phyloP scores from a whole-genome alignment of 2,797 vertebrate species.

The Chaetophractus vellerosus region DNA sequence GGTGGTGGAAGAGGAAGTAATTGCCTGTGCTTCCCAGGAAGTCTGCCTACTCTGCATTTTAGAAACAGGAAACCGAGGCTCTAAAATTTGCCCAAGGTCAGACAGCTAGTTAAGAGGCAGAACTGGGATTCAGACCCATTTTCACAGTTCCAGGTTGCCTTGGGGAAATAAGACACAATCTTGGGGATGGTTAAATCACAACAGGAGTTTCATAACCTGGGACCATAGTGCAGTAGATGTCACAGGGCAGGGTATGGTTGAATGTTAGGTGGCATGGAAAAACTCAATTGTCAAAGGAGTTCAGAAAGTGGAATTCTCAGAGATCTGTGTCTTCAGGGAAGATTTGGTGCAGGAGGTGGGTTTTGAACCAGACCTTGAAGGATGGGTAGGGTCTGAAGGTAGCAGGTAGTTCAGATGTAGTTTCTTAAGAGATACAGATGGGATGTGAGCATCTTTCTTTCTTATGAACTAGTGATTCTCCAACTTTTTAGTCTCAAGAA shows the following conservation, averaged over 20 bases:
- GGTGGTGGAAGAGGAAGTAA: not conserved
- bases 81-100: conserved; percentile 60
- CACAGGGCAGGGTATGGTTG: not conserved
- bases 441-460: not conserved
- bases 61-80: conserved; percentile 54
- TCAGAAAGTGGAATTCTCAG: not conserved
- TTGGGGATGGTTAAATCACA: conserved; percentile 30
- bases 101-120: not conserved
- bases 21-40: not conserved
- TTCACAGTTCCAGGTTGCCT: conserved; percentile 37
- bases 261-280: not conserved
- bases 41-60: not conserved
- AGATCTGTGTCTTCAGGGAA: not conserved
- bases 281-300: not conserved
- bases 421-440: conserved; percentile 16
- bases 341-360: not conserved
- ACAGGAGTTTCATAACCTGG: conserved; percentile 56
- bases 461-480: conserved; percentile 10
- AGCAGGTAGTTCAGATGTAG: not conserved
- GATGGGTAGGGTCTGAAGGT: not conserved
- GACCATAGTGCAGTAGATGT: not conserved
- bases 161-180: conserved; percentile 57
- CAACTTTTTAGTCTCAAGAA: conserved; percentile 40
- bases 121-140: conserved; percentile 40
- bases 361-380: not conserved